Base-by-base conservation (phyloP, 2,797 vertebrate species). In the Taeniopygia guttata region DNA sequence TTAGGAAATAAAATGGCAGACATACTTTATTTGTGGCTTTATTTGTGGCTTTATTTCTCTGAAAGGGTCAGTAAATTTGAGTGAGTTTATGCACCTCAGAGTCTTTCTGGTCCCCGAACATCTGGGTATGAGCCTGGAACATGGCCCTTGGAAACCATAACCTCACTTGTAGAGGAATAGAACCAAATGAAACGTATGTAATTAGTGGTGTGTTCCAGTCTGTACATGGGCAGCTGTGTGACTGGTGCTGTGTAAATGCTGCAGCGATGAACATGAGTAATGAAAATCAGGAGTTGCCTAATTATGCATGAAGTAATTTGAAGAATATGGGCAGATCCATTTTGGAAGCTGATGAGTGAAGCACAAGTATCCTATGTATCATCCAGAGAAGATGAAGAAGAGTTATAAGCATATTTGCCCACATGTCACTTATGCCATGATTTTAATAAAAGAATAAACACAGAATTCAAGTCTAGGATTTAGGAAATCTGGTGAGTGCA, bases 221-320 rank as follows among this genome's bases (percentile, higher is more conserved):
- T 84, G 58, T 63, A 52, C 72, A 58, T 49, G 36, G 64, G 34
- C 88, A 95, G 68, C 81, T 87, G 45, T 68, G 19, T 54, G 52
- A 73, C 25, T 81, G 75, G 45, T 68, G 43, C 52, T 81, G 59
- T 63, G 45, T 79, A 94, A 95, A 82, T 82, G 73, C 34, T 90
- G 30, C 73, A 67, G 82, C 22, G 6, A 76, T 88, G 74, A 92
- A 76, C 69, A 40, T 48, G 70, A 74, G 32, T 63, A 74, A 93
- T 91, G 94, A 93, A 93, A 94, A 91, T 46, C 30, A 54, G 40
- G 67, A 85, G 56, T 48, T 54, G 62, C 80, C 56, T 88, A 46
- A 93, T 92, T 95, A 70, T 79, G 66, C 91, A 42, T 81, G 19
- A 78, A 94, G 52, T 91, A 86, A 93, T 94, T 92, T 91, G 49